Conservation (phyloP, 37 sponge, comb jelly and placozoan genomes). For the Hexactinellida sp. region DNA sequence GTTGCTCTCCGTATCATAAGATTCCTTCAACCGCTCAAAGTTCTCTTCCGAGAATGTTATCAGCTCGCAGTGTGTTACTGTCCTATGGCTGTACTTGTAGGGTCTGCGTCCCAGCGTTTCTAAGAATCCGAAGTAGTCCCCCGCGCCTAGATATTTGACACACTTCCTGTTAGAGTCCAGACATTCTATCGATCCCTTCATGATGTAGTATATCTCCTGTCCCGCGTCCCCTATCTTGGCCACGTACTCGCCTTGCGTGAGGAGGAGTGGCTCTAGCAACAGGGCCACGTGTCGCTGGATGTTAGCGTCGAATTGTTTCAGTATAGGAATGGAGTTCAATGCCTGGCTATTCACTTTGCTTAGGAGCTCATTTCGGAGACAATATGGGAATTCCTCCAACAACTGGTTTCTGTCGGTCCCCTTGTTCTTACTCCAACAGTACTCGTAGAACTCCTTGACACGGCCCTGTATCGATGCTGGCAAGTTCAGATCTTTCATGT, state of each 20-base stretch:
- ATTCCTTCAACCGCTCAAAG: background rate
- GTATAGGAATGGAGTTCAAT: background rate
- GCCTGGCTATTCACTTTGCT: background rate
- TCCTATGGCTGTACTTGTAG: background rate
- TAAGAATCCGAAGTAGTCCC: background rate
- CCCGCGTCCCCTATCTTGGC: slow-evolving; percentile 3
- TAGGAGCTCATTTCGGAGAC: background rate
- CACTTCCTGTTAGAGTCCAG: background rate
- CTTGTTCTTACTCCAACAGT: slow-evolving; percentile 44
- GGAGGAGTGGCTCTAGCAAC: background rate
- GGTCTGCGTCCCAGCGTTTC: background rate
- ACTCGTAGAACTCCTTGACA: slow-evolving; percentile 40
- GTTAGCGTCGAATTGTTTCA: background rate
- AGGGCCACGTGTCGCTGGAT: background rate
- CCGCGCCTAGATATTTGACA: background rate
- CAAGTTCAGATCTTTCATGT: slow-evolving; percentile 38
- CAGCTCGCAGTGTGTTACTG: background rate
- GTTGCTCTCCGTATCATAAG: slow-evolving; percentile 7
- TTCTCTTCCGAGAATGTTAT: background rate
- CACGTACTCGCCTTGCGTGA: background rate
- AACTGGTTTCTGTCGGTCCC: background rate
- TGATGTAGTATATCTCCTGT: slow-evolving; percentile 2
- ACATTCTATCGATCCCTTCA: background rate
- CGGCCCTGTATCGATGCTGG: slow-evolving; percentile 20
- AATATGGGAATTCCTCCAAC: background rate